Percentiles rank a stretch among this genome's conserved stretches.
These are phyloP conservation scores for Leucophenga varia DNA, from an alignment of 1,140 invertebrate genomes.

Conservation along the genomic window DNA sequence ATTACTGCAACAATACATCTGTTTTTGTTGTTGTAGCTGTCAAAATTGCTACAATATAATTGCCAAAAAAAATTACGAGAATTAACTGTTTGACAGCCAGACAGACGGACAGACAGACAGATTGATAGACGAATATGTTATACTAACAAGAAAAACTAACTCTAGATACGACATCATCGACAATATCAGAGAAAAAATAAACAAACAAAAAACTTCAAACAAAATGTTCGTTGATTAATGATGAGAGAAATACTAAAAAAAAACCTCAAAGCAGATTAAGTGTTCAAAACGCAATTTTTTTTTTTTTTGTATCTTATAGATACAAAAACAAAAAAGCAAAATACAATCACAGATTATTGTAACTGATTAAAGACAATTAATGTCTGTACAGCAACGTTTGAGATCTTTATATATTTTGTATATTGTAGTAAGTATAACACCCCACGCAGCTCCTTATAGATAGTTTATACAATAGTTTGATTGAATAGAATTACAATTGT, in stretches of 20 bases:
- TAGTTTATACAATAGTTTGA: neutral
- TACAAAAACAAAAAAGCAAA: no score
- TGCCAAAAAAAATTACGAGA: slow-evolving; percentile 26
- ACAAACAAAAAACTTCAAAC: no score
- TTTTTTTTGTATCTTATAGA: no score
- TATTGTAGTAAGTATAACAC: neutral
- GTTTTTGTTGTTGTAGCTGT: slow-evolving; percentile 36
- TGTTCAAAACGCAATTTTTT: neutral
- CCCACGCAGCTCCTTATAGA: neutral
- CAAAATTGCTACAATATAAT: slow-evolving; percentile 48
- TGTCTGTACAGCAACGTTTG: neutral
- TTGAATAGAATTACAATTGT: neutral
- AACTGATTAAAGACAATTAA: slow-evolving; percentile 11
- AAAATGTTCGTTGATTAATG: slow-evolving; percentile 51
- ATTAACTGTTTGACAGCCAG: neutral
- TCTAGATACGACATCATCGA: slow-evolving; percentile 5
- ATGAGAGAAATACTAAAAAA: slow-evolving; percentile 44
- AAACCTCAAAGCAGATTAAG: slow-evolving; percentile 21
- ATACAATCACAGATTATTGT: slow-evolving; percentile 2
- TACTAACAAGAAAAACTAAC: no score
- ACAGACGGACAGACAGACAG: neutral
- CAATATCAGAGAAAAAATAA: no score
- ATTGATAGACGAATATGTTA: no score
- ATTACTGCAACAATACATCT: no score
- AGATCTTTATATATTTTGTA: no score